Base-by-base conservation (phyloP, 2,797 vertebrate species). In the Sparus aurata region DNA sequence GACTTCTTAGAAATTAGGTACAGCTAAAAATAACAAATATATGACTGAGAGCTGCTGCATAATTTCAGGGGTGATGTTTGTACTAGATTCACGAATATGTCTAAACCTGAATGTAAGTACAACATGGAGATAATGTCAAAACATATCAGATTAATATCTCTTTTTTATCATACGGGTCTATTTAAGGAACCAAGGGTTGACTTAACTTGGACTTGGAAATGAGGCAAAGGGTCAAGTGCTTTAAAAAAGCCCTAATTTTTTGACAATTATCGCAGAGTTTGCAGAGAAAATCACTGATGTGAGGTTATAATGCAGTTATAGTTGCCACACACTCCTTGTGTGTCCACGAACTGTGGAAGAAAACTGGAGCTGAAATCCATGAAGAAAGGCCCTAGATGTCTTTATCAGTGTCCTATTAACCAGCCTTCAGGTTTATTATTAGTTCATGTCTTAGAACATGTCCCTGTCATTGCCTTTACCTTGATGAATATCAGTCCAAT, bases 1-100 rank as follows among this genome's bases (percentile, higher is more conserved):
- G 38, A 71, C 46, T 16, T 63, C 15, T 77, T 20, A 66, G 22
- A 62, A 54, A 59, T 22, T 16, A 34, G 23, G 22, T 52, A 38
- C 15, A 70, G 38, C 57, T 46, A 55, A 49, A 73, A 64, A 59
- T 61, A 41, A 62, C 0, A 2, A 69, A 55, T 17, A 64, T 63
- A n/a, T 43, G 60, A 58, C 50, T 52, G 50, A 46, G 25, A 13
- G 5, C 34, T 25, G 23, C 6, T 62, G 41, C 60, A 45, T 45
- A n/a, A 43, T 70, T 50, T 69, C 43, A 20, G 38, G 8, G 55
- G 34, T 57, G 25, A 63, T 0, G 1, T 71, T 66, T 62, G 61
- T 52, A 64, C 41, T 64, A 74, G 4, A 79, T 52, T 53, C 5
- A 62, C 7, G 73, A 41, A 53, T 41, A 12, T 11, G 13, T 34